phyloP scores from a whole-genome alignment of 2,888 invertebrate species.

The Ernsta delagoae region DNA sequence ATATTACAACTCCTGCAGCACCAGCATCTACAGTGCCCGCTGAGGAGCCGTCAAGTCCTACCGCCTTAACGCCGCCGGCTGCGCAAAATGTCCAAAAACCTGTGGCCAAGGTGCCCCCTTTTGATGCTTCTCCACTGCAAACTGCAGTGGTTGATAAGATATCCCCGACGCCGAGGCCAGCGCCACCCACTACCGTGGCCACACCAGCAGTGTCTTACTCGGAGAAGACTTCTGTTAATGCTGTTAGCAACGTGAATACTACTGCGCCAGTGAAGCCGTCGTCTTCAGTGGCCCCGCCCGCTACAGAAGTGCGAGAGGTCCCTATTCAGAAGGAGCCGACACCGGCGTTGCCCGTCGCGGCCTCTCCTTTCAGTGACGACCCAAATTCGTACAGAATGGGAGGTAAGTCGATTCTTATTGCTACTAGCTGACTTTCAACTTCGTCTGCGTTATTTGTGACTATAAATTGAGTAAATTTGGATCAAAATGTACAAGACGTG shows the following conservation, averaged over 20 bases:
- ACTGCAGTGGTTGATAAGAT: constrained; percentile 59
- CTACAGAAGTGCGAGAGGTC: constrained; percentile 52
- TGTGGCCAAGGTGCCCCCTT: constrained; percentile 86
- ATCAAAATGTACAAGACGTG: too few relatives aligned
- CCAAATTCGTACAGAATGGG: constrained; percentile 89
- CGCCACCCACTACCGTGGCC: constrained; percentile 42
- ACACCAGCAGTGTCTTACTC: constrained; percentile 62
- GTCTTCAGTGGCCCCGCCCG: constrained; percentile 44
- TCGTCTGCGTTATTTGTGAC: too few relatives aligned
- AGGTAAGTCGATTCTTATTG: constrained; percentile 75
- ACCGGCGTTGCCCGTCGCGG: constrained; percentile 68
- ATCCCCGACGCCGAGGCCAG: constrained; percentile 54
- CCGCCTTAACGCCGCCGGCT: constrained; percentile 54
- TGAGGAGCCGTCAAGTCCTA: constrained; percentile 69
- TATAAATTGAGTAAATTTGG: too few relatives aligned
- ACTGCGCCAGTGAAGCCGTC: constrained; percentile 50
- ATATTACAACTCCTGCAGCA: constrained; percentile 45
- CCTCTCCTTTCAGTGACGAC: constrained; percentile 85
- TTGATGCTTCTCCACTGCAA: constrained; percentile 77
- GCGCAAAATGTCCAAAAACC: constrained; percentile 77
- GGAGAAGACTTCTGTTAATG: constrained; percentile 70
- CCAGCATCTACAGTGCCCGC: constrained; percentile 49
- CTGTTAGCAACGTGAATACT: constrained; percentile 54
- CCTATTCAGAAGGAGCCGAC: constrained; percentile 59
- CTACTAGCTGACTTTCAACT: too few relatives aligned